Evolutionary conservation across 2,113 vertebrate genomes (phyloP).

Genomic region (Stigmatopora nigra): DNA sequence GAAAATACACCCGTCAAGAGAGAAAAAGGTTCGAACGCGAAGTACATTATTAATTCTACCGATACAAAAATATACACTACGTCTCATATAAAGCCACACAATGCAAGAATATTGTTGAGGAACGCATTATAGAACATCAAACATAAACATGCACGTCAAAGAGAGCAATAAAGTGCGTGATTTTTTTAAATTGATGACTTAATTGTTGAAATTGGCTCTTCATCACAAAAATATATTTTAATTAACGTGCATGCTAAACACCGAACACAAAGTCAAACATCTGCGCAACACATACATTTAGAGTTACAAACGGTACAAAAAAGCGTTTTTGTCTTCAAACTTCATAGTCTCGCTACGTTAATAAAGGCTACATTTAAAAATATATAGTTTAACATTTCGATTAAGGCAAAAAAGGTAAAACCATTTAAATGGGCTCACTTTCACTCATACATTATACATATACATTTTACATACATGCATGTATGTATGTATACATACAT

Average conservation of each 20-base stretch:
- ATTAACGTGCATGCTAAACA: slow-evolving; percentile 41
- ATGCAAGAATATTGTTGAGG: slow-evolving; percentile 22
- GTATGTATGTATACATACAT: too few relatives aligned
- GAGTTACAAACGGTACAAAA: slow-evolving; percentile 2
- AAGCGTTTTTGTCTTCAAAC: not conserved
- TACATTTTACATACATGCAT: too few relatives aligned
- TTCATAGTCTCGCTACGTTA: not conserved
- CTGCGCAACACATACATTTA: not conserved
- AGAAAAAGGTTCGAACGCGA: too few relatives aligned
- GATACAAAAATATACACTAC: too few relatives aligned
- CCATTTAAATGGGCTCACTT: too few relatives aligned
- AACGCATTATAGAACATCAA: slow-evolving; percentile 37
- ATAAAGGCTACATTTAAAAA: not conserved
- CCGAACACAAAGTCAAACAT: slow-evolving; percentile 7
- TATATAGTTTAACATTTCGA: not conserved
- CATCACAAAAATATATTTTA: slow-evolving; percentile 16
- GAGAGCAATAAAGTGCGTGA: not conserved
- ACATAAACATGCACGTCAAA: slow-evolving; percentile 52
- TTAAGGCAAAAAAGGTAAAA: too few relatives aligned
- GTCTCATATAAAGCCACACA: slow-evolving; percentile 35
- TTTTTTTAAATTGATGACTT: not conserved
- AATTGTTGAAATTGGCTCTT: not conserved
- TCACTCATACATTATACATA: too few relatives aligned
- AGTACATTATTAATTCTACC: too few relatives aligned
- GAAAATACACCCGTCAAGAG: too few relatives aligned